Evolutionary conservation across 64 coral and sea anemone genomes (phyloP).

Genomic region (Trachythela sp.): DNA sequence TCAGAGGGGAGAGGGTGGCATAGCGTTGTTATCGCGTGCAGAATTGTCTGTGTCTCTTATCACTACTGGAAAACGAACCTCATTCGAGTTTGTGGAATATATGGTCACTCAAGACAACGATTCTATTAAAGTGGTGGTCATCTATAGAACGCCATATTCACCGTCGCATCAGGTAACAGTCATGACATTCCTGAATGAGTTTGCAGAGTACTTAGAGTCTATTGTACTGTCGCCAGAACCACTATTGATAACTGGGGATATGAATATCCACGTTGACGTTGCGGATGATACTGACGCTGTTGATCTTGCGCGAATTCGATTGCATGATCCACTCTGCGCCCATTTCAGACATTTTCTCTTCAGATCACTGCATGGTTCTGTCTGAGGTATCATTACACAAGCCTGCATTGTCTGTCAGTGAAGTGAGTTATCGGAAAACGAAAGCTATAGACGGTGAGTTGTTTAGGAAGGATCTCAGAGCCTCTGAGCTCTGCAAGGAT

Average conservation of each 20-base stretch:
- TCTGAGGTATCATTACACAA: conserved; percentile 26
- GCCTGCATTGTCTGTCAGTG: conserved; percentile 33
- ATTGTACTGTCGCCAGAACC: too few species aligned
- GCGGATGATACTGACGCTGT: too few species aligned
- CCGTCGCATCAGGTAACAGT: conserved; percentile 39
- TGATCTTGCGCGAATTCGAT: too few species aligned
- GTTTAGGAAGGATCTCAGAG: too few species aligned
- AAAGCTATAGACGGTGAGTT: too few species aligned
- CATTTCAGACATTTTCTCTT: too few species aligned
- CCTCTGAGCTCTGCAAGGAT: too few species aligned
- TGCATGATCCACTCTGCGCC: too few species aligned
- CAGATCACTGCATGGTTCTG: conserved; percentile 40
- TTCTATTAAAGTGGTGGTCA: conserved; percentile 30
- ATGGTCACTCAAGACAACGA: conserved; percentile 29
- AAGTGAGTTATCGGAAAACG: too few species aligned
- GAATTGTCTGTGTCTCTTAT: conserved; percentile 28
- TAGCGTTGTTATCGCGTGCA: conserved; percentile 27
- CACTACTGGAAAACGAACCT: conserved; percentile 38
- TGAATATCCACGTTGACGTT: too few species aligned
- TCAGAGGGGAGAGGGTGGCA: conserved; percentile 26
- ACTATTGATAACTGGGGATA: too few species aligned
- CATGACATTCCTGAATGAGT: conserved; percentile 44
- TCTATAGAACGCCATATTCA: not conserved
- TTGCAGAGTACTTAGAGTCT: too few species aligned
- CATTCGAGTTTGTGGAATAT: conserved; percentile 41